Base-by-base conservation (phyloP, 2,113 vertebrate species). In the Mionectes macconnelli region DNA sequence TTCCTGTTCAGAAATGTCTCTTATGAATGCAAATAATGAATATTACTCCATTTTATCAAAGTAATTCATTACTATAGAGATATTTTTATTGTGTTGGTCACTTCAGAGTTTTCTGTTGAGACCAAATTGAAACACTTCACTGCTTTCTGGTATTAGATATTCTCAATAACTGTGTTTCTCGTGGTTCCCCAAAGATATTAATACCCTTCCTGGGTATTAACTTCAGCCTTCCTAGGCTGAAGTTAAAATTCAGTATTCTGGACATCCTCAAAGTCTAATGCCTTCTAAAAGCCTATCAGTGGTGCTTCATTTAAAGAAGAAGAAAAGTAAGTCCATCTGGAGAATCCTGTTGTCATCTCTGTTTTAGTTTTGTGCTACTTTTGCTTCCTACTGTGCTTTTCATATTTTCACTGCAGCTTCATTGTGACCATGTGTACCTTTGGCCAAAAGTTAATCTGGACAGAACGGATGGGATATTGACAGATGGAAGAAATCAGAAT, bases 1-100 rank as follows among this genome's bases (percentile, higher is more conserved):
- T 95, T 59, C 25, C 33, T 55, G 39, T 24, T 79, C 8, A 55
- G 56, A 69, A 55, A 67, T 47, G 37, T 67, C 60, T 89, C 42
- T 4, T 55, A 33, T 68, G 53, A 93, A 44, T 66, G 14, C 64
- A 81, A 87, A 76, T 78, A 68, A 33, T 67, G 20, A 68, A 14
- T 64, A 20, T 73, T 95, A n/a, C 44, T 95, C 70, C 22, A 63
- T 87, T 95, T 96, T 78, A 86, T 94, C 40, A 44, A 94, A 90
- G 22, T 52, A 45, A 37, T 85, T 88, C 33, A 56, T 92, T 75
- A 16, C 27, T 81, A 0, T 64, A 30, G 47, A 90, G 33, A 35
- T 92, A 50, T 13, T 69, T 87, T 84, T 49, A 75, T 82, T 91
- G 50, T 62, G 53, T 47, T 76, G 39, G 45, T 84, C 53, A 66